These are phyloP conservation scores for Gymnothorax javanicus DNA, from an alignment of 2,797 vertebrate species.

Conservation along the genomic window DNA sequence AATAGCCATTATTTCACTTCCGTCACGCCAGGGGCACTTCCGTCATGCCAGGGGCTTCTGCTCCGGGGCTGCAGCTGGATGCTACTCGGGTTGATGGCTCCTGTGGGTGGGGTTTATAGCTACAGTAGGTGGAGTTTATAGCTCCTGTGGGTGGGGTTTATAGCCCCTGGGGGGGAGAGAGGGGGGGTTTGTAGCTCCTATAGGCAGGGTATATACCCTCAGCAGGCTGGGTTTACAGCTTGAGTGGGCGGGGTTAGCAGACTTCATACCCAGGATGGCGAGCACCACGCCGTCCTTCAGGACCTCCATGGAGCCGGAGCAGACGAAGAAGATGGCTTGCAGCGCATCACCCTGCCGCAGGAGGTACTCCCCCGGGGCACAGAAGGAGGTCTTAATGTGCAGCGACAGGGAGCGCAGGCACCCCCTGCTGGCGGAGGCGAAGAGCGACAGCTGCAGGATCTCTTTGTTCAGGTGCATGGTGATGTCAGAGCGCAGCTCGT, in stretches of 20 bases:
- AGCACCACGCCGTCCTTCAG: conserved; percentile 93
- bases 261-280: conserved; percentile 88
- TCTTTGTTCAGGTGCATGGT: conserved; percentile 99
- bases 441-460: conserved; percentile 93
- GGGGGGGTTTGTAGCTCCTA: background rate
- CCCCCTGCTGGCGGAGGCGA: conserved; percentile 91
- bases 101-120: background rate
- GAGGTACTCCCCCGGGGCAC: conserved; percentile 94
- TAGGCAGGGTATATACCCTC: background rate
- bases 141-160: background rate
- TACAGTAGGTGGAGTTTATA: background rate
- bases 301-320: conserved; percentile 98
- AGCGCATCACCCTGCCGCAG: conserved; percentile 93
- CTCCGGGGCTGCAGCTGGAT: no score
- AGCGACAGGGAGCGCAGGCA: conserved; percentile 95
- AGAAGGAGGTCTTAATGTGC: conserved; percentile 98
- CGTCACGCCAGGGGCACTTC: no score
- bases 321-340: conserved; percentile 96
- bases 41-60: no score
- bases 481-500: conserved; percentile 95
- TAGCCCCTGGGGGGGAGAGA: background rate
- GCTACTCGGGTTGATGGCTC: background rate
- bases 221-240: background rate
- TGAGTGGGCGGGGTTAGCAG: background rate
- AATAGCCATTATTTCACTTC: no score